These are phyloP conservation scores for Drosophila picticornis DNA, from an alignment of 2,888 invertebrate species.

Conservation along the genomic window DNA sequence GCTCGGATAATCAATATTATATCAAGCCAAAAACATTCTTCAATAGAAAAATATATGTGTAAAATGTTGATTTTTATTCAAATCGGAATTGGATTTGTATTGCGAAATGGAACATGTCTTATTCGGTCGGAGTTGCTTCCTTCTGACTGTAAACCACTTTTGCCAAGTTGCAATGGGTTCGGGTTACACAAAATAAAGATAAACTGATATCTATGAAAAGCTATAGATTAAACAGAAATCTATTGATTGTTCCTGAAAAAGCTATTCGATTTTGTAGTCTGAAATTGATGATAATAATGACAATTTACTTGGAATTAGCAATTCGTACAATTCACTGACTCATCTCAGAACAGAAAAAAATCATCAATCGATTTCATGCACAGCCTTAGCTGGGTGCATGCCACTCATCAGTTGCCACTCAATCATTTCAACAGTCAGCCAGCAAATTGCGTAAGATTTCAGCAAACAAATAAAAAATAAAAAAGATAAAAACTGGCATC, in stretches of 20 bases:
- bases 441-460: constrained; percentile 50
- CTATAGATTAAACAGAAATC: too few species aligned
- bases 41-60: neutral
- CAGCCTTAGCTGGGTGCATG: neutral
- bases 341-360: constrained; percentile 2
- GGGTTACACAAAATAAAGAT: neutral
- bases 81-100: neutral
- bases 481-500: neutral
- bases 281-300: neutral
- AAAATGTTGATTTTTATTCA: neutral
- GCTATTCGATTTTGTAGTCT: neutral
- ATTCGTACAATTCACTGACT: constrained; percentile 5
- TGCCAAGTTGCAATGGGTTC: neutral
- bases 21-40: too few species aligned
- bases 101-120: neutral
- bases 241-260: neutral
- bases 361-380: constrained; percentile 22
- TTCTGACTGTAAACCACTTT: neutral
- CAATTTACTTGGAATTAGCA: neutral
- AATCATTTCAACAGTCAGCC: constrained; percentile 39
- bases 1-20: constrained; percentile 1
- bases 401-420: constrained; percentile 37
- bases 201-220: too few species aligned
- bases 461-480: neutral
- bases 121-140: neutral